Evolutionary conservation across 2,797 vertebrate species (phyloP), one percentile per base, ranked within the genome.

Genomic region (Anas bernieri): DNA sequence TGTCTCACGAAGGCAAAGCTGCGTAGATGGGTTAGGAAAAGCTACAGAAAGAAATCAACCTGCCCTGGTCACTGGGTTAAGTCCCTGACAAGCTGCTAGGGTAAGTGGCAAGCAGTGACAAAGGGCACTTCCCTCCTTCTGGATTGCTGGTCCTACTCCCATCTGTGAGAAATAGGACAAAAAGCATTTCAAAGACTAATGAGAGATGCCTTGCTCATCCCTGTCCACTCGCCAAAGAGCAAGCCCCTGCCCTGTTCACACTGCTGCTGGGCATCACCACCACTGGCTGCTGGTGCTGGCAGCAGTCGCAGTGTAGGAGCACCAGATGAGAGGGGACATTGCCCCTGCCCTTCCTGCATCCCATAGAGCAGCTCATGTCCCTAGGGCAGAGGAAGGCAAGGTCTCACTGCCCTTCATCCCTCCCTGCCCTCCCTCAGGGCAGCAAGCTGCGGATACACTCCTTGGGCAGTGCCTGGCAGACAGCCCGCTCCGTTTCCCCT

Each of bases 391-490:
- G 16, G 55, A 74, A 43, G 39, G 39, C 35, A 12, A 1, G 3
- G 0, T 46, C 43, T 43, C 33, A 9, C 67, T 25, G 2, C 28
- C 1, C 48, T 39, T 20, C 11, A 23, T 23, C 35, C 30, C 50
- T 22, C 30, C 18, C 14, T 31, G 0, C 18, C 6, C 25, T 82
- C 39, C 54, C 39, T 37, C 1, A 41, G 45, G 21, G 66, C 80
- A 61, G 35, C 0, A 2, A 59, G 54, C n/a, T 22, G 46, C 12
- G 11, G 61, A 86, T 39, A n/a, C 12, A 20, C 33, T 55, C 37
- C 37, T 11, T 1, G 0, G 46, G 41, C 45, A 22, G 33, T 0
- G 2, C 2, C 9, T 0, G 0, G 46, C 12, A 52, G 39, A 43
- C 17, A 69, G 59, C 12, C 50, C 21, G 18, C 73, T 77, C 43